Conservation (phyloP, 2,113 vertebrate species). For the Maccullochella peelii region DNA sequence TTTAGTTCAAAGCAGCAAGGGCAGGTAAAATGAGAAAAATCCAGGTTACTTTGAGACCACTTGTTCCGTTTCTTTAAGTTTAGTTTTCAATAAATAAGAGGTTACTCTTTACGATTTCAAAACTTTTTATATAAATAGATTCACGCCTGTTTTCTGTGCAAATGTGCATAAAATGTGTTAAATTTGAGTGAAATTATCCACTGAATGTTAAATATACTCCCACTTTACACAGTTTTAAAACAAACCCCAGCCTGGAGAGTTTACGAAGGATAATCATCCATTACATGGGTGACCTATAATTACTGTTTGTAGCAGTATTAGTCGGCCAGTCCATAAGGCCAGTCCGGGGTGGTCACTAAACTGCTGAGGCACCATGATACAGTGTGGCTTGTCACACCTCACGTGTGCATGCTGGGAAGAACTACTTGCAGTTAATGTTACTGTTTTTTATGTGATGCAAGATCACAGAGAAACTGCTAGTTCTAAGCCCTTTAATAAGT, state of each 20-base stretch:
- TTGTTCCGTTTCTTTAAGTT: slow-evolving; percentile 76
- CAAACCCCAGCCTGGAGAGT: slow-evolving; percentile 53
- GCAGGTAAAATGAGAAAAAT: slow-evolving; percentile 59
- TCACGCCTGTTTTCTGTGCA: not conserved
- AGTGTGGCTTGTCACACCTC: slow-evolving; percentile 48
- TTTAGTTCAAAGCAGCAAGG: slow-evolving; percentile 68
- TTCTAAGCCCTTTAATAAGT: slow-evolving; percentile 43
- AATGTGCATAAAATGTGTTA: not conserved
- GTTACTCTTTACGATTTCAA: not conserved
- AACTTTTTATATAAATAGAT: not conserved
- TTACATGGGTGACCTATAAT: slow-evolving; percentile 70
- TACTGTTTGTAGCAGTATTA: slow-evolving; percentile 72
- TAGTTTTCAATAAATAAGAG: slow-evolving; percentile 2
- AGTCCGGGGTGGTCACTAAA: slow-evolving; percentile 62
- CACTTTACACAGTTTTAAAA: slow-evolving; percentile 30
- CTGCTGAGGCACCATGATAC: slow-evolving; percentile 79
- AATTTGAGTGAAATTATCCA: not conserved
- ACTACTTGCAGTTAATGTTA: not conserved
- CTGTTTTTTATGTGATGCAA: not conserved
- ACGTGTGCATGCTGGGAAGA: slow-evolving; percentile 28
- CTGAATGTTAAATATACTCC: slow-evolving; percentile 11
- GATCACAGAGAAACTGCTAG: slow-evolving; percentile 16
- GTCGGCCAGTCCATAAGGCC: slow-evolving; percentile 49
- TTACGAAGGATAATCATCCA: slow-evolving; percentile 65
- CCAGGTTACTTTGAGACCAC: not conserved